phyloP scores from a whole-genome alignment of 2,797 vertebrate genomes.

The Microctenopoma steveboyesi region DNA sequence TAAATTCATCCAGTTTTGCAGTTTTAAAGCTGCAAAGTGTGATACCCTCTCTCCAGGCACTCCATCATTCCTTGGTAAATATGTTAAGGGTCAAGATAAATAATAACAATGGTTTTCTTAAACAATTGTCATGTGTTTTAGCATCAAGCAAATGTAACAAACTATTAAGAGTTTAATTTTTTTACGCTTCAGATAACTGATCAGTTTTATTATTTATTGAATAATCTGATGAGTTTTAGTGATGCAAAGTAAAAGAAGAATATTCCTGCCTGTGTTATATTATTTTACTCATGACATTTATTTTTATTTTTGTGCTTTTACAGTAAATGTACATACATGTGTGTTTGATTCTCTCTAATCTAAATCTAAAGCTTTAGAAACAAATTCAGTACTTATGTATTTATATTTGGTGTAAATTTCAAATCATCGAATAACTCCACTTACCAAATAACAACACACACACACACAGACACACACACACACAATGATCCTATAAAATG shows the following conservation, averaged over 20 bases:
- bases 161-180: neutral
- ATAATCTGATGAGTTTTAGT: neutral
- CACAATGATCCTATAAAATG: too few species aligned
- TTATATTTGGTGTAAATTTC: neutral
- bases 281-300: neutral
- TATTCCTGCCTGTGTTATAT: neutral
- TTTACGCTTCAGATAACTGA: neutral
- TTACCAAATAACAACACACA: neutral
- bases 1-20: neutral
- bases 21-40: neutral
- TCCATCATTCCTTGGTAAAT: neutral
- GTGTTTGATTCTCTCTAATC: neutral
- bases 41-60: neutral
- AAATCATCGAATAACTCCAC: too few species aligned
- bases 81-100: neutral
- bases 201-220: neutral
- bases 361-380: neutral
- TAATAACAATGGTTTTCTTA: neutral
- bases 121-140: neutral
- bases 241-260: neutral
- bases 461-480: too few species aligned
- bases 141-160: neutral
- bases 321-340: neutral
- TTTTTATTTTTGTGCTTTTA: neutral
- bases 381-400: neutral